phyloP scores from a whole-genome alignment of 1,140 invertebrate species.

The Lepidurus packardi region DNA sequence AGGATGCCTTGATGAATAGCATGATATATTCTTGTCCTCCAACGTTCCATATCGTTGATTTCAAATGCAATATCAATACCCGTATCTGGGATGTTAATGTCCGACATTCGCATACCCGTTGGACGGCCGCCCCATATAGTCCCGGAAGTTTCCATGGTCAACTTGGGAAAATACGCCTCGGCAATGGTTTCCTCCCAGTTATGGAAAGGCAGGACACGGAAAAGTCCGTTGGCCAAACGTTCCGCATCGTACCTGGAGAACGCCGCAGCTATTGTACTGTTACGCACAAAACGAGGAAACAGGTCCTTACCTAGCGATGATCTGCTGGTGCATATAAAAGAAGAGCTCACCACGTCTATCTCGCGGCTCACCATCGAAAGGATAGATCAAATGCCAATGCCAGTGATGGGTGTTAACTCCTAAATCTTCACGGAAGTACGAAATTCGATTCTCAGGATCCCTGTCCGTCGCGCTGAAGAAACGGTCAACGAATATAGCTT shows the following conservation, averaged over 20 bases:
- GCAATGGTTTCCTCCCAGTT: slow-evolving; percentile 57
- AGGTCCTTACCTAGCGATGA: slow-evolving; percentile 51
- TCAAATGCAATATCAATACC: slow-evolving; percentile 23
- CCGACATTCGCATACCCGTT: slow-evolving; percentile 44
- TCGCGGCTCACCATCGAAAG: slow-evolving; percentile 59
- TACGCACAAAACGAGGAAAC: slow-evolving; percentile 36
- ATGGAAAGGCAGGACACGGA: slow-evolving; percentile 52
- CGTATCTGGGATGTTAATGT: slow-evolving; percentile 32
- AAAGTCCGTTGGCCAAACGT: slow-evolving; percentile 56
- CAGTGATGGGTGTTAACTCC: slow-evolving; percentile 67
- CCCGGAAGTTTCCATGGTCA: slow-evolving; percentile 59
- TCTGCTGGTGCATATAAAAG: slow-evolving; percentile 67
- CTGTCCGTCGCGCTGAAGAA: slow-evolving; percentile 55
- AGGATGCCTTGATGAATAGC: slow-evolving; percentile 64
- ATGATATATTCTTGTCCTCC: slow-evolving; percentile 65
- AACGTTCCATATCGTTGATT: slow-evolving; percentile 61
- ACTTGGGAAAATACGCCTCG: slow-evolving; percentile 66
- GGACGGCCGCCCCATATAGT: slow-evolving; percentile 58
- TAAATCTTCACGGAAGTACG: slow-evolving; percentile 68
- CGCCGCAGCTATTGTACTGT: not conserved
- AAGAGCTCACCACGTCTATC: slow-evolving; percentile 65
- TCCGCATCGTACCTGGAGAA: slow-evolving; percentile 60
- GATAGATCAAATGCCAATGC: slow-evolving; percentile 76
- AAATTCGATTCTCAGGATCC: slow-evolving; percentile 65
- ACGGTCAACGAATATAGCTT: slow-evolving; percentile 29